Conservation (phyloP, 2,888 invertebrate genomes). For the Eledone cirrhosa region DNA sequence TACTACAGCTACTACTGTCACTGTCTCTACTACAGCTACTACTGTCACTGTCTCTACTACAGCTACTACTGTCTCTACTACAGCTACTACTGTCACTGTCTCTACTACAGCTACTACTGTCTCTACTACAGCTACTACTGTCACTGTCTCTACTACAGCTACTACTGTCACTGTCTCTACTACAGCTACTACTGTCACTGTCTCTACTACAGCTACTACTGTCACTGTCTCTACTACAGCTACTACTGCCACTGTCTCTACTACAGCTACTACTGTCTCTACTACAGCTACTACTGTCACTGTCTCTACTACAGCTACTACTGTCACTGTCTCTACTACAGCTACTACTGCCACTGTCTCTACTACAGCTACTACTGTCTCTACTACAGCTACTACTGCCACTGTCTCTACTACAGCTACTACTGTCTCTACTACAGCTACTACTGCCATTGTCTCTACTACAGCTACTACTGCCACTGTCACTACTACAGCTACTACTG, state of each 20-base stretch:
- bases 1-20: not conserved
- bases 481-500: not conserved
- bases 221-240: not conserved
- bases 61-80: not conserved
- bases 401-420: too few species aligned
- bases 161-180: conserved; percentile 9
- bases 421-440: not conserved
- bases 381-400: conserved; percentile 12
- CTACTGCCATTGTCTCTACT: not conserved
- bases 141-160: conserved; percentile 7
- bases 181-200: conserved; percentile 13
- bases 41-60: not conserved
- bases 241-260: too few species aligned
- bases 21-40: not conserved
- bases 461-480: not conserved
- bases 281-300: too few species aligned
- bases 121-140: conserved; percentile 16
- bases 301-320: not conserved
- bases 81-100: not conserved
- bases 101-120: conserved; percentile 16
- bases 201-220: not conserved
- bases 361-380: conserved; percentile 12
- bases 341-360: conserved; percentile 16
- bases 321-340: not conserved
- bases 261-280: not conserved